Conservation (phyloP, 2,113 vertebrate species). For the Chaetops frenatus region DNA sequence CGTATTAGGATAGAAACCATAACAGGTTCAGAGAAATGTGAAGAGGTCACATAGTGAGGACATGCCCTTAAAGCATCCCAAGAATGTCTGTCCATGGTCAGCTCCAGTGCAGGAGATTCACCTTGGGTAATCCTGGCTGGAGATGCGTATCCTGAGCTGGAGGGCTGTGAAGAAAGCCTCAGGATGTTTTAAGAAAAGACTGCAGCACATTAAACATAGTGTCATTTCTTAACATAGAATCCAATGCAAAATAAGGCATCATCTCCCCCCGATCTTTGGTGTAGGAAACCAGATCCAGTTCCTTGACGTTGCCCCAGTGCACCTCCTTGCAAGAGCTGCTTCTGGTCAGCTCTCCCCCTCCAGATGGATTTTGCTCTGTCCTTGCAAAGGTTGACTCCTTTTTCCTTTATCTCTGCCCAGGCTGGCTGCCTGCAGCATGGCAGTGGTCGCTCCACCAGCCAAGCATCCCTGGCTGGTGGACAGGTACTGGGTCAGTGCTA, state of each 20-base stretch:
- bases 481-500: not conserved
- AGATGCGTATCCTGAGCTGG: not conserved
- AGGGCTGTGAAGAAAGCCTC: not conserved
- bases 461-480: rapidly evolving
- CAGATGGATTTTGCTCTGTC: not conserved
- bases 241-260: not conserved
- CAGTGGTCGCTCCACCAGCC: rapidly evolving
- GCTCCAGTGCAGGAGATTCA: not conserved
- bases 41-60: not conserved
- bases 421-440: not conserved
- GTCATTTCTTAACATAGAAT: not conserved
- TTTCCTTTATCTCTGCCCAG: not conserved
- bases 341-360: rapidly evolving
- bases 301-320: rapidly evolving
- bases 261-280: not conserved
- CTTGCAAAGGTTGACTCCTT: not conserved
- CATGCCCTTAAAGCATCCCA: not conserved
- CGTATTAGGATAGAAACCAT: not conserved
- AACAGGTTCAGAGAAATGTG: not conserved
- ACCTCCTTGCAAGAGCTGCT: not conserved
- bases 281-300: not conserved
- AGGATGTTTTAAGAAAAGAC: not conserved
- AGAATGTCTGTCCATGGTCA: not conserved
- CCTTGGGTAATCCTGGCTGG: not conserved
- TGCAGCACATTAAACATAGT: not conserved